These are phyloP conservation scores for Patella pellucida DNA, from an alignment of 2,888 invertebrate genomes.

Conservation along the genomic window DNA sequence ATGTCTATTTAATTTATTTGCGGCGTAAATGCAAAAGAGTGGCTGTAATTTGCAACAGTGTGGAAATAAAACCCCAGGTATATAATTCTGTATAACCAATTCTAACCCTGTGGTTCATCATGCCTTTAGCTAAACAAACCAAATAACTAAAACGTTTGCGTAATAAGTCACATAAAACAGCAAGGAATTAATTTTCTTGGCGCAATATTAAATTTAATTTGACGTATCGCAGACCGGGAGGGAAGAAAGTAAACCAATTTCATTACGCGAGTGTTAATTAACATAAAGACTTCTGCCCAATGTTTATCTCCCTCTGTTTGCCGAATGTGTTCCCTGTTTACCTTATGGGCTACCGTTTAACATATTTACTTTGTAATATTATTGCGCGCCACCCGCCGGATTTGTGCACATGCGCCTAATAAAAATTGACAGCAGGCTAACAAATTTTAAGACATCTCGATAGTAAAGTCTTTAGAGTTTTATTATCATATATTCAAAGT, in stretches of 20 bases:
- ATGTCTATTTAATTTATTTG: too few relatives aligned
- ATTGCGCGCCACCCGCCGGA: neutral
- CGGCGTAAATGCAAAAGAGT: too few relatives aligned
- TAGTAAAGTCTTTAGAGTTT: constrained; percentile 7
- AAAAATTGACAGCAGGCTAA: constrained; percentile 7
- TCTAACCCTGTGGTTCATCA: too few relatives aligned
- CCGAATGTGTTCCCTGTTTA: neutral
- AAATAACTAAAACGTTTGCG: neutral
- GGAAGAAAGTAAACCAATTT: too few relatives aligned
- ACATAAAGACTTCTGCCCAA: too few relatives aligned
- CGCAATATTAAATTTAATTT: neutral
- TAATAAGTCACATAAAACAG: constrained; percentile 1
- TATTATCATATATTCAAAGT: constrained; percentile 7
- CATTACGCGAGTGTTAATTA: too few relatives aligned
- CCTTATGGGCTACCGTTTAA: neutral
- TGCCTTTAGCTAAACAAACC: too few relatives aligned
- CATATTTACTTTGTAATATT: neutral
- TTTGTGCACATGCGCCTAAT: constrained; percentile 4
- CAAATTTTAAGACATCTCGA: neutral
- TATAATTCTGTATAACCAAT: too few relatives aligned
- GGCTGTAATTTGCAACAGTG: too few relatives aligned
- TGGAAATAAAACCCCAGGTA: too few relatives aligned
- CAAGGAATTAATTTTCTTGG: constrained; percentile 9
- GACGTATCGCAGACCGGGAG: too few relatives aligned
- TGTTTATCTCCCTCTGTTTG: neutral